Percentiles rank a stretch among this genome's conserved stretches.
Conservation (phyloP, 1,140 invertebrate species). For the Drepana arcuata region DNA sequence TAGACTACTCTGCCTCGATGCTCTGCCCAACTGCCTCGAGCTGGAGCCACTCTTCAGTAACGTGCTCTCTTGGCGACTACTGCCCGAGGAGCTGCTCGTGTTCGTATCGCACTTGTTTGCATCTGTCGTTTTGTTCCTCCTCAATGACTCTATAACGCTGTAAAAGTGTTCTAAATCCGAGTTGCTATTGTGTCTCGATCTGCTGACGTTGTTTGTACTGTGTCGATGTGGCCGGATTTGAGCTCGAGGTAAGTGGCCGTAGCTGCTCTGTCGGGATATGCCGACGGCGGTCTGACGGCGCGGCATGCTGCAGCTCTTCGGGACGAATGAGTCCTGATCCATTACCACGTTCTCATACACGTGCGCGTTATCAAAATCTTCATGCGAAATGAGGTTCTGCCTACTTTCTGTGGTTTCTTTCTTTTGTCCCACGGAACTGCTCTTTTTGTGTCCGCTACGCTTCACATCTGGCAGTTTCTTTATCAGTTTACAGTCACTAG, state of each 20-base stretch:
- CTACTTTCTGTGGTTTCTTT: constrained; percentile 60
- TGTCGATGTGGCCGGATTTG: constrained; percentile 43
- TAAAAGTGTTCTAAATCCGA: constrained; percentile 49
- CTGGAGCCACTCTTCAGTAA: constrained; percentile 10
- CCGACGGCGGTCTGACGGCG: constrained; percentile 36
- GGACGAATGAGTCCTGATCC: constrained; percentile 38
- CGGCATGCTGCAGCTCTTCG: constrained; percentile 64
- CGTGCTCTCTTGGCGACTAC: constrained; percentile 22
- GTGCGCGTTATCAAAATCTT: constrained; percentile 54
- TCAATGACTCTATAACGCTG: constrained; percentile 43
- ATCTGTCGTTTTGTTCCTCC: constrained; percentile 21
- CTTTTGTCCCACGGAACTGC: constrained; percentile 60
- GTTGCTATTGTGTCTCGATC: constrained; percentile 29
- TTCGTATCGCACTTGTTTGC: constrained; percentile 27
- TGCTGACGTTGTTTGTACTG: constrained; percentile 39
- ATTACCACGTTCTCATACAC: constrained; percentile 62
- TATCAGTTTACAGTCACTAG: constrained; percentile 57
- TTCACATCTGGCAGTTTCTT: constrained; percentile 44
- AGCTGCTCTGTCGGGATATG: constrained; percentile 44
- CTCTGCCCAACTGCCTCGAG: constrained; percentile 9
- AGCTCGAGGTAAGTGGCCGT: constrained; percentile 43
- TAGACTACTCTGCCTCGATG: constrained; percentile 38
- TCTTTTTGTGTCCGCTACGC: constrained; percentile 56
- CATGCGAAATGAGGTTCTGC: constrained; percentile 61
- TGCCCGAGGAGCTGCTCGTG: constrained; percentile 42